Evolutionary conservation across 2,113 vertebrate genomes (phyloP).

Genomic region (Gasterosteus nipponicus): DNA sequence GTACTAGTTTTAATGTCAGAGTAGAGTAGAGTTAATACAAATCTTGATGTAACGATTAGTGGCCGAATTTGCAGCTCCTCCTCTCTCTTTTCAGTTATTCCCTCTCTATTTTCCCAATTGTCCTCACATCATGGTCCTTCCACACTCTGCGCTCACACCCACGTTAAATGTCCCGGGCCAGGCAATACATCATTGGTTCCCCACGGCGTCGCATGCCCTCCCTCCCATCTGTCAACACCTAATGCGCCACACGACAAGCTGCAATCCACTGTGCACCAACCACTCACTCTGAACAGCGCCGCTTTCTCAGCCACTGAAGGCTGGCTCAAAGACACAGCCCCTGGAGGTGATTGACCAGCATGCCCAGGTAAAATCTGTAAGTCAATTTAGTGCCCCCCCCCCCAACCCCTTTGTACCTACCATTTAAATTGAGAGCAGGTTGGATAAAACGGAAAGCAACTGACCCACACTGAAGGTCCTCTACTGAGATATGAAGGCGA

Average conservation of each 20-base stretch:
- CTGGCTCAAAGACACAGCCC: slow-evolving; percentile 40
- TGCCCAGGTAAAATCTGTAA: slow-evolving; percentile 49
- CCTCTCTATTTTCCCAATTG: slow-evolving; percentile 34
- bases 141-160: slow-evolving; percentile 66
- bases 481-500: slow-evolving; percentile 24
- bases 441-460: slow-evolving; percentile 34
- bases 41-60: slow-evolving; percentile 2
- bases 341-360: slow-evolving; percentile 40
- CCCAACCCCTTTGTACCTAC: slow-evolving; percentile 38
- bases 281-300: slow-evolving; percentile 61
- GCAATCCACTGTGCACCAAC: slow-evolving; percentile 68
- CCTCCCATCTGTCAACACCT: slow-evolving; percentile 80
- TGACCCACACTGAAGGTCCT: slow-evolving; percentile 45
- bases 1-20: neutral
- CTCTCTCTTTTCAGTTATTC: slow-evolving; percentile 23
- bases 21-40: neutral
- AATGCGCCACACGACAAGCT: slow-evolving; percentile 69
- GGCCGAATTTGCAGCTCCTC: neutral
- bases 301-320: slow-evolving; percentile 58
- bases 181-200: slow-evolving; percentile 78
- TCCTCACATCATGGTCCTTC: slow-evolving; percentile 54
- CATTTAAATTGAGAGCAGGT: slow-evolving; percentile 15
- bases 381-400: slow-evolving; percentile 34
- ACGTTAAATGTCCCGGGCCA: slow-evolving; percentile 64
- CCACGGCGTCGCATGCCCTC: slow-evolving; percentile 62